Percentiles rank a stretch among this genome's conserved stretches.
Conservation (phyloP, 2,888 invertebrate species). For the Andrena chrysosceles region DNA sequence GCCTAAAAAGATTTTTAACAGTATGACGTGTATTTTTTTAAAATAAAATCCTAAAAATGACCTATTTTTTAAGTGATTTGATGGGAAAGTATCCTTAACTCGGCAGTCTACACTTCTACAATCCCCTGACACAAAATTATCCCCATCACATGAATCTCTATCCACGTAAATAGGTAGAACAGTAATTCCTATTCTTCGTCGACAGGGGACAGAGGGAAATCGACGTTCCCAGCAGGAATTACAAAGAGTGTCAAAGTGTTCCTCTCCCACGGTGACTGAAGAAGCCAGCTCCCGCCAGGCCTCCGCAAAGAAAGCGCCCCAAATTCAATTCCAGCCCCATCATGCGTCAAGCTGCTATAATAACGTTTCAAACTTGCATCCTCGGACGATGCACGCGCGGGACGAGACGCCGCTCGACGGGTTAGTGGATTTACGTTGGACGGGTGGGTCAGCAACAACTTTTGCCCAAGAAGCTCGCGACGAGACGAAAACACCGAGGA, state of each 20-base stretch:
- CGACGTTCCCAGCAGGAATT: not conserved
- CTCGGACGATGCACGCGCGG: constrained; percentile 1
- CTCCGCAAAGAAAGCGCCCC: not conserved
- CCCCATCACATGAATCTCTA: no score
- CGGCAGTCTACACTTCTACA: not conserved
- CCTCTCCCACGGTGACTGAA: not conserved
- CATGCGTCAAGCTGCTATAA: not conserved
- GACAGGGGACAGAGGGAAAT: not conserved
- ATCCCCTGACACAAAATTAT: no score
- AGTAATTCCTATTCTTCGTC: not conserved
- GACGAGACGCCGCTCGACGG: constrained; percentile 4
- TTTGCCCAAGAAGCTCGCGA: constrained; percentile 4
- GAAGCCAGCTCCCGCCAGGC: not conserved
- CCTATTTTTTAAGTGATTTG: no score
- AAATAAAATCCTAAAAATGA: no score
- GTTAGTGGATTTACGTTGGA: constrained; percentile 39
- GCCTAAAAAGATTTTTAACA: no score
- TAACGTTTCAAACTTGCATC: not conserved
- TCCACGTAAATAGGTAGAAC: not conserved
- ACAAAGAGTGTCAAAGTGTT: constrained; percentile 7
- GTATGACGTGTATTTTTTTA: no score
- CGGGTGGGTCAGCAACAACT: constrained; percentile 38
- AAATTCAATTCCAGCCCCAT: constrained; percentile 29
- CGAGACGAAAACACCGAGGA: constrained; percentile 3
- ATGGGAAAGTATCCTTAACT: no score